Base-by-base conservation (phyloP, 2,797 vertebrate genomes). In the Phataginus tetradactyla region DNA sequence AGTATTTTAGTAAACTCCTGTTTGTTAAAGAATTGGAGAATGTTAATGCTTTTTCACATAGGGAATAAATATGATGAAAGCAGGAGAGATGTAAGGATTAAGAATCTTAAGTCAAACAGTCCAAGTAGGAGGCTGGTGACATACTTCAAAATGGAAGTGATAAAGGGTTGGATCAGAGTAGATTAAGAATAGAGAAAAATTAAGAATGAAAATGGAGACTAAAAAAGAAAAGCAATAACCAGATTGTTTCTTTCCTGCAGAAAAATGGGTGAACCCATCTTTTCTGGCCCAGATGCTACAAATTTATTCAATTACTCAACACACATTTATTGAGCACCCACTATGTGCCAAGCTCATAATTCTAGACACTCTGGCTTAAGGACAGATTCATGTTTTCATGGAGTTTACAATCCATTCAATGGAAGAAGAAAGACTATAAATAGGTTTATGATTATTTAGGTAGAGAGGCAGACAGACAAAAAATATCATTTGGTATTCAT, bases 11-110 rank as follows among this genome's bases (percentile, higher is more conserved):
- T 45, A 86, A 69, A 64, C 79, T 27, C 4, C 1, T 78, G 78
- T 94, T 90, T 71, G 29, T 80, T 78, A 81, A 94, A 57, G 25
- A 92, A 87, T 69, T 95, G 14, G 8, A 29, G 14, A 64, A 90
- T 64, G 27, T 85, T 53, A 74, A 79, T 10, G 3, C 0, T 20
- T 75, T 91, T 90, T 68, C 57, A 89, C 29, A 69, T 37, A 90
- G 45, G 13, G 7, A 91, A 71, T 75, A 95, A 87, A 74, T 78
- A 84, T 68, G n/a, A 66, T 49, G n/a, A 69, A 95, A 84, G 4
- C 17, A 71, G 27, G 20, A 81, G 29, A 15, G 2, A 9, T n/a
- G 75, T 39, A 84, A 81, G 27, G 4, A 68, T 71, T 92, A 63
- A 74, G n/a, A 94, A 12, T 13, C 45, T 37, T 93, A 53, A 25